Evolutionary conservation across 1,140 invertebrate species (phyloP), one percentile per base, ranked within the genome.

Genomic region (Drosophila sulfurigaster): DNA sequence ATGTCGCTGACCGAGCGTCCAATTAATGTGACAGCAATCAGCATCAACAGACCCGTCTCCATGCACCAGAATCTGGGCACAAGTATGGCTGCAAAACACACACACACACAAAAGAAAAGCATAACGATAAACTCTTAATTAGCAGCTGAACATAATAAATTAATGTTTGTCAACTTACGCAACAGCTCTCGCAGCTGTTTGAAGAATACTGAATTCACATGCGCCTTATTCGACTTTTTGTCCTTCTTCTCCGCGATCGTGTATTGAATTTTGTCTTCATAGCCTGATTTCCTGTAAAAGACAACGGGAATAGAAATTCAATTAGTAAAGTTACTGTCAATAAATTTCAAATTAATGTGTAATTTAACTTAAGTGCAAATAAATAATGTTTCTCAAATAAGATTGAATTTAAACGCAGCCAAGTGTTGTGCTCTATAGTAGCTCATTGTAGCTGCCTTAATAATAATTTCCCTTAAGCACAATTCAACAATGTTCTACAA

Each of bases 1-100:
- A 99, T 95, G 94, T 99, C 99, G 92, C 98, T 99, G 25, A 98
- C 94, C 0, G 98, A 99, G 88, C 98, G 95, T 4, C 96, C 95
- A 7, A 99, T 94, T 6, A 99, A 93, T 25, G 97, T 95, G 6
- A 93, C 80, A 5, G 98, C 98, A 46, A 99, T 96, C 6, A 99
- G 87, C 2, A 95, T 70, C 87, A 99, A 93, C 75, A 97, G 97
- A 48, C 96, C 96, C 68, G 95, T 94, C 94, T 99, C 97, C 45
- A 95, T 92, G 11, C 95, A 95, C 90, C 95, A 94, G 25, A 96
- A 80, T 28, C 96, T 95, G 11, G 98, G 98, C 57, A 99, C 94
- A 62, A 98, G 94, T 75, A 99, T 97, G 52, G 95, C 92, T 93
- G 3, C 0, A 75, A 75, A 20, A 20, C n/a, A n/a, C n/a, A 20